Evolutionary conservation across 2,888 invertebrate genomes (phyloP).

Genomic region (Amphipoea lucens): DNA sequence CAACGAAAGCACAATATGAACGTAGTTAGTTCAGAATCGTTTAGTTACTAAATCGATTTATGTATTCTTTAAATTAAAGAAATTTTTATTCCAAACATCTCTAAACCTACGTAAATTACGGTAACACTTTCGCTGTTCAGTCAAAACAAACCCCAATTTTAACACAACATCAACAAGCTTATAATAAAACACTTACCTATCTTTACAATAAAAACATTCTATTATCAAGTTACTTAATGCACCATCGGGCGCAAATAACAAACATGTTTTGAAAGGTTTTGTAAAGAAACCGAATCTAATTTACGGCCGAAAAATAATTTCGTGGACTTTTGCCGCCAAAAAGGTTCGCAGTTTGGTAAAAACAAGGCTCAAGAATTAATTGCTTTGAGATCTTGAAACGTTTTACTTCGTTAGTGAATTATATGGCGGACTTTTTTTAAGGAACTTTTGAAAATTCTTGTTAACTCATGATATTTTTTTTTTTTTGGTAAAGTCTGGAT

Average conservation of each 20-base stretch:
- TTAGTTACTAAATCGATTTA: no score
- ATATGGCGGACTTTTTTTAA: constrained; percentile 17
- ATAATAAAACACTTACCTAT: not conserved
- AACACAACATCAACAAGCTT: not conserved
- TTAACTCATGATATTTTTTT: not conserved
- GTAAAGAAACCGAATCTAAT: constrained; percentile 35
- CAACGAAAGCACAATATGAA: not conserved
- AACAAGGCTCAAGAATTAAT: constrained; percentile 57
- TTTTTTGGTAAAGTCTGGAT: not conserved
- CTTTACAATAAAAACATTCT: constrained; percentile 13
- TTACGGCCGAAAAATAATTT: constrained; percentile 47
- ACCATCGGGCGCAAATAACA: constrained; percentile 48
- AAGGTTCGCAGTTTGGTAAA: constrained; percentile 42
- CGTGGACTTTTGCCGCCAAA: constrained; percentile 24
- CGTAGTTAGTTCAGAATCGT: no score
- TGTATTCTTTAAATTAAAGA: no score
- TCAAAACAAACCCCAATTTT: not conserved
- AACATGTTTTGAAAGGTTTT: constrained; percentile 60
- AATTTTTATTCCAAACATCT: not conserved
- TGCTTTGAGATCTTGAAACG: constrained; percentile 36
- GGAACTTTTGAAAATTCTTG: not conserved
- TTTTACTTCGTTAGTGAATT: constrained; percentile 45
- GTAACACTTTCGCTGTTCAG: not conserved
- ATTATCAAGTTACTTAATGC: constrained; percentile 27
- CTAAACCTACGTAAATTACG: no score